phyloP scores from a whole-genome alignment of 2,113 vertebrate genomes.

The Apodemus sylvaticus region DNA sequence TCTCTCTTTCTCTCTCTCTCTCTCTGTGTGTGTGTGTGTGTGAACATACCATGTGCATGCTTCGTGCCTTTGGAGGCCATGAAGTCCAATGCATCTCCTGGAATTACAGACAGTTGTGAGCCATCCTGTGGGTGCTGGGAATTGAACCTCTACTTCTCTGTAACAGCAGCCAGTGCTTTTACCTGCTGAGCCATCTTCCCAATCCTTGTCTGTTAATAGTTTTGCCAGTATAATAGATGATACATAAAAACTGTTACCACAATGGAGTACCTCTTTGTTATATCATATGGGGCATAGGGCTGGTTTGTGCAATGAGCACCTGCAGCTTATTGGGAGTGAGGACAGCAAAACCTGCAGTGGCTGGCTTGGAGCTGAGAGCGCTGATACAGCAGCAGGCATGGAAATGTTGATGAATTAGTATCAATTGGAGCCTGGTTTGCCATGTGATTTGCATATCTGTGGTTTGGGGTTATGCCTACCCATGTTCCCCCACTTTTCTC shows the following conservation, averaged over 20 bases:
- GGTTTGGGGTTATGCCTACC: slow-evolving; percentile 73
- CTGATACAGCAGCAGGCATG: slow-evolving; percentile 69
- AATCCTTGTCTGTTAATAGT: background rate
- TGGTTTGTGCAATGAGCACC: slow-evolving; percentile 51
- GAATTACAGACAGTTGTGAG: background rate
- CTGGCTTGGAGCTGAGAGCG: slow-evolving; percentile 36
- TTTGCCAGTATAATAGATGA: slow-evolving; percentile 40
- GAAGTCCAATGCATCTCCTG: background rate
- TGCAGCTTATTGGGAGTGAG: slow-evolving; percentile 38
- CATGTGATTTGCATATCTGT: slow-evolving; percentile 75
- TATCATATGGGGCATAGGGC: background rate
- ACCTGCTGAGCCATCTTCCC: background rate
- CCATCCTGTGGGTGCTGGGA: background rate
- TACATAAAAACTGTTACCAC: slow-evolving; percentile 21
- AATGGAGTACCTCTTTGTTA: slow-evolving; percentile 37
- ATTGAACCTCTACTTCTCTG: background rate
- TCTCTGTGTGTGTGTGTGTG: background rate
- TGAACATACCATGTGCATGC: background rate
- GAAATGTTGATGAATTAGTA: slow-evolving; percentile 77
- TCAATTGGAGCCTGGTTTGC: slow-evolving; percentile 60
- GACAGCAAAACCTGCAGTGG: background rate
- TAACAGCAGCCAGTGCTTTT: background rate
- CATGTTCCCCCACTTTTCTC: slow-evolving; percentile 58
- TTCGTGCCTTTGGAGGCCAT: background rate
- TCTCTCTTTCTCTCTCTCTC: too few relatives aligned